phyloP scores from a whole-genome alignment of 2,113 vertebrate species.

The Acrocephalus kingi region DNA sequence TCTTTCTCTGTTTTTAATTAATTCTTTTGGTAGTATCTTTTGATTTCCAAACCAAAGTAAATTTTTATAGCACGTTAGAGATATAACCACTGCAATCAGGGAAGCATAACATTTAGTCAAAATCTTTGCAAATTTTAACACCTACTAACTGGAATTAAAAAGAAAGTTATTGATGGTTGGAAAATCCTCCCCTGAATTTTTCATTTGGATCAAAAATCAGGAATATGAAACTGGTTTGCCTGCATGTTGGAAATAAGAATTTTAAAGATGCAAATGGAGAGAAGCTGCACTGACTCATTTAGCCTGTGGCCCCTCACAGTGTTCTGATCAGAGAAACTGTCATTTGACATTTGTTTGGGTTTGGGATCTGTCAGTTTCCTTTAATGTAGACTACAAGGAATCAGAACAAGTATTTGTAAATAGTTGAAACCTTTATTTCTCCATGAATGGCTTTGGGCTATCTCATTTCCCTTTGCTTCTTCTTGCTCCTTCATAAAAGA shows the following conservation, averaged over 20 bases:
- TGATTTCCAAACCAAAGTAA: background rate
- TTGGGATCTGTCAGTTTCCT: conserved; percentile 30
- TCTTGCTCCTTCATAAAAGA: background rate
- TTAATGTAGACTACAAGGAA: conserved; percentile 29
- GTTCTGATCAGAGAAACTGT: conserved; percentile 48
- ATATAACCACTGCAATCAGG: background rate
- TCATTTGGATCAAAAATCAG: background rate
- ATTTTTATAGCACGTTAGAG: background rate
- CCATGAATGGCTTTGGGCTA: background rate
- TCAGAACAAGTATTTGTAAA: conserved; percentile 43
- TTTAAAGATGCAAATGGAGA: conserved; percentile 1
- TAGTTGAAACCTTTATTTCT: conserved; percentile 29
- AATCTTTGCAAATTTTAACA: background rate
- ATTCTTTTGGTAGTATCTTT: background rate
- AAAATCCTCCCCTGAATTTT: background rate
- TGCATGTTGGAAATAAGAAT: background rate
- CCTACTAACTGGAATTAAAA: background rate
- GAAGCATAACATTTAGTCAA: background rate
- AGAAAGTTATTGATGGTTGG: background rate
- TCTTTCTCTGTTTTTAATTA: background rate
- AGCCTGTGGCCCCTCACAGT: conserved; percentile 10
- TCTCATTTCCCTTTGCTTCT: background rate
- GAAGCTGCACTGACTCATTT: conserved; percentile 26
- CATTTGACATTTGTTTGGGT: conserved; percentile 51
- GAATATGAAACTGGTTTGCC: conserved; percentile 15